These are phyloP conservation scores for Micoletzkya japonica DNA, from an alignment of 2,888 invertebrate genomes.

Conservation along the genomic window DNA sequence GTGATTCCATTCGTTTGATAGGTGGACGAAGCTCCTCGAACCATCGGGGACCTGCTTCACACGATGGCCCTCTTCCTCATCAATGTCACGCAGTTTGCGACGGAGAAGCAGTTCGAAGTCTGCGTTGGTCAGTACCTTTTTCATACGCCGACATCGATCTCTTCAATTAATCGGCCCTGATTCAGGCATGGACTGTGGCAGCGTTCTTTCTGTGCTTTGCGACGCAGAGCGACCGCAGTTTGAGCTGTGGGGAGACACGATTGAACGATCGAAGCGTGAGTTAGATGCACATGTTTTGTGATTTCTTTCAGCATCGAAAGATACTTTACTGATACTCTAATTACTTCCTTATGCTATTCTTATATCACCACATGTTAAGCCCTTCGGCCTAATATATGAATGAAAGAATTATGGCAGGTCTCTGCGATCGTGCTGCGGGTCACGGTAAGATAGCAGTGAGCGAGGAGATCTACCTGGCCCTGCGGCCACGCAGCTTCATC, in stretches of 20 bases:
- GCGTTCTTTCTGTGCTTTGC: conserved; percentile 51
- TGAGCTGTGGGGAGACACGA: conserved; percentile 49
- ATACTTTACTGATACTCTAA: not conserved
- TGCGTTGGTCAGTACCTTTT: conserved; percentile 45
- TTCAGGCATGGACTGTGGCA: conserved; percentile 58
- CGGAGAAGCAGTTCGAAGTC: conserved; percentile 55
- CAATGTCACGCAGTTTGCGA: conserved; percentile 46
- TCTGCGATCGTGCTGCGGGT: conserved; percentile 15
- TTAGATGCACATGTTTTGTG: not conserved
- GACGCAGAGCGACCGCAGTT: conserved; percentile 57
- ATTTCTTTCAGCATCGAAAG: conserved; percentile 32
- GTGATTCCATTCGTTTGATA: conserved; percentile 28
- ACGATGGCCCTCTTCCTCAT: conserved; percentile 54
- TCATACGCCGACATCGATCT: not conserved
- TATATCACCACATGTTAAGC: not conserved
- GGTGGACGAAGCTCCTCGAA: conserved; percentile 59
- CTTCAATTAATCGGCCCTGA: not conserved
- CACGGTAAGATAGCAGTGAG: conserved; percentile 39
- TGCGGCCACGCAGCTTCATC: conserved; percentile 55
- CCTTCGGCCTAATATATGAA: not conserved
- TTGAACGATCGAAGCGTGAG: conserved; percentile 37
- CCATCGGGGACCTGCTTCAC: conserved; percentile 59
- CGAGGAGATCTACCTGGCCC: conserved; percentile 58
- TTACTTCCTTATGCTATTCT: no score
- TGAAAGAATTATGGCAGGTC: not conserved